Evolutionary conservation across 2,797 vertebrate species (phyloP).

Genomic region (Moxostoma hubbsi): DNA sequence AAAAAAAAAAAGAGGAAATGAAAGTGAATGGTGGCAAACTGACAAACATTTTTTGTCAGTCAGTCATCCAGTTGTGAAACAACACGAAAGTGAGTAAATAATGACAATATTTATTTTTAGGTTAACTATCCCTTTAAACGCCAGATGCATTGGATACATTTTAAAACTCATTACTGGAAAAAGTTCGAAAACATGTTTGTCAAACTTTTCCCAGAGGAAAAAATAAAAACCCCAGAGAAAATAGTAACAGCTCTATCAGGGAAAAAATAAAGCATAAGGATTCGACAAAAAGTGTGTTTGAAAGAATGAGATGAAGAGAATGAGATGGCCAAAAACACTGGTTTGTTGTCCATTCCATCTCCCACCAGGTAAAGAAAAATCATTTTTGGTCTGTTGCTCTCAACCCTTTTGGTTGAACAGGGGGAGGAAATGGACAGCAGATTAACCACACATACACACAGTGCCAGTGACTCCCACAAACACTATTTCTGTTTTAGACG

Average conservation of each 20-base stretch:
- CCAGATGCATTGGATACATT: background rate
- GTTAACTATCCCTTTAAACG: too few species aligned
- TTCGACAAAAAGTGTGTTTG: background rate
- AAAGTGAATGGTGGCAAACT: too few species aligned
- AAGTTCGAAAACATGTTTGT: background rate
- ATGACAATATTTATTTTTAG: too few species aligned
- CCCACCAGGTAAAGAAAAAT: constrained; percentile 54
- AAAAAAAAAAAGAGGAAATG: too few species aligned
- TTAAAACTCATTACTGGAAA: background rate
- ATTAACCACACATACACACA: constrained; percentile 25
- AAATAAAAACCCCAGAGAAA: background rate
- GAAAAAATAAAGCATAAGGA: background rate
- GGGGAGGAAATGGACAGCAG: constrained; percentile 63
- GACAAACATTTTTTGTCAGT: too few species aligned
- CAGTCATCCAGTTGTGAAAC: too few species aligned
- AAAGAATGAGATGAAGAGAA: constrained; percentile 5
- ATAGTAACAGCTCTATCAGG: background rate
- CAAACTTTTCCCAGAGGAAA: background rate
- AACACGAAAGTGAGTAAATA: too few species aligned
- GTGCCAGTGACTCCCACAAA: constrained; percentile 31
- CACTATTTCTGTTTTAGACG: constrained; percentile 11
- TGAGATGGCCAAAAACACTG: background rate
- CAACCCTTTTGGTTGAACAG: constrained; percentile 60
- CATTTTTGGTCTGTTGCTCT: constrained; percentile 68
- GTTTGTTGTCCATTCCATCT: constrained; percentile 58